phyloP scores from a whole-genome alignment of 2,113 vertebrate genomes.

The Rhabdomys dilectus region DNA sequence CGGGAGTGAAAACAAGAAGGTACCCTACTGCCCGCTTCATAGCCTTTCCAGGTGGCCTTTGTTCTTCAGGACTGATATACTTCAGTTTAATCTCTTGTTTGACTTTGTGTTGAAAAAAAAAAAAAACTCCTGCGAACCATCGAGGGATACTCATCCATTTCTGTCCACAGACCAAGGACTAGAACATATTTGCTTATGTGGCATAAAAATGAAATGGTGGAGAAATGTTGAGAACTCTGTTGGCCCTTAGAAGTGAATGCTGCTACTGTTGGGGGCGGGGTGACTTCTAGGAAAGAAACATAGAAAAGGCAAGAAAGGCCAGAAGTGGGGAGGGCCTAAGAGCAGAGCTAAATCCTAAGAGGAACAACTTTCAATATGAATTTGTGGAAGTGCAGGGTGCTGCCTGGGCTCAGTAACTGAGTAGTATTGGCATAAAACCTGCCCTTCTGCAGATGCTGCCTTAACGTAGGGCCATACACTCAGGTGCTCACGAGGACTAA shows the following conservation, averaged over 20 bases:
- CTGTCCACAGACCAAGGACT: neutral
- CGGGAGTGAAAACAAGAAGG: neutral
- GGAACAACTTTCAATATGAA: neutral
- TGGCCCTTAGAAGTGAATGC: neutral
- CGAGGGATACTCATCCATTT: neutral
- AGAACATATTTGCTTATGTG: neutral
- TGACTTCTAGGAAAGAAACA: neutral
- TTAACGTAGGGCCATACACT: neutral
- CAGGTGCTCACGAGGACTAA: neutral
- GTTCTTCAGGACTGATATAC: constrained; percentile 59
- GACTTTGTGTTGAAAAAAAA: constrained; percentile 72
- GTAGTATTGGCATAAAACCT: no score
- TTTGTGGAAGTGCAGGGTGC: neutral
- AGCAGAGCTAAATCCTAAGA: neutral
- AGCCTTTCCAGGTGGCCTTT: constrained; percentile 57
- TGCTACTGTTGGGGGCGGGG: neutral
- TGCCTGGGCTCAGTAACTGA: neutral
- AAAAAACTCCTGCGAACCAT: constrained; percentile 36
- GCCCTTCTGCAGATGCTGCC: neutral
- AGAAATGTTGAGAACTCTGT: neutral
- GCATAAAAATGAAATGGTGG: neutral
- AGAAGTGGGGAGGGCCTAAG: neutral
- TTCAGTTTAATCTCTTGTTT: constrained; percentile 62
- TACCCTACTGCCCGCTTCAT: neutral
- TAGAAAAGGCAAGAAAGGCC: neutral